phyloP scores from a whole-genome alignment of 2,888 invertebrate genomes.

The Chymomyza caudatula region DNA sequence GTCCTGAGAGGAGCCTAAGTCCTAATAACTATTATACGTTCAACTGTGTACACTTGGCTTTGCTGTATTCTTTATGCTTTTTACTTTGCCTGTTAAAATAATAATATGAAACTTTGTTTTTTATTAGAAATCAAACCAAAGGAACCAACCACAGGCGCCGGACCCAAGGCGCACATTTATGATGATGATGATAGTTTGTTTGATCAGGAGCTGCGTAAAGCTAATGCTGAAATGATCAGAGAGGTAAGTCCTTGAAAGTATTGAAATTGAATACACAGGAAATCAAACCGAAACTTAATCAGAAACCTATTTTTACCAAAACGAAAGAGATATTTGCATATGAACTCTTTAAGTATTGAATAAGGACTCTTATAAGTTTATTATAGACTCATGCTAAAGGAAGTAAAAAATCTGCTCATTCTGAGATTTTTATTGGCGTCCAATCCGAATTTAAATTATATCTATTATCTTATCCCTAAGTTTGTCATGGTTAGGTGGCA shows the following conservation, averaged over 20 bases:
- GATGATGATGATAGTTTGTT: slow-evolving; percentile 57
- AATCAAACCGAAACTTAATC: background rate
- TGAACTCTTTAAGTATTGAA: too few species aligned
- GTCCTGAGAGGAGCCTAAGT: slow-evolving; percentile 43
- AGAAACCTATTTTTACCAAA: too few species aligned
- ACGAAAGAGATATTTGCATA: background rate
- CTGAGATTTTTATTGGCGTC: too few species aligned
- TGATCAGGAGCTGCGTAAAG: slow-evolving; percentile 74
- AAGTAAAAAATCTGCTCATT: too few species aligned
- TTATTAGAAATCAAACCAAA: slow-evolving; percentile 74
- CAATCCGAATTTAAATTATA: too few species aligned
- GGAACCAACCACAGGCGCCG: slow-evolving; percentile 46
- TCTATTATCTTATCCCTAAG: too few species aligned
- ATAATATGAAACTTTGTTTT: slow-evolving; percentile 7
- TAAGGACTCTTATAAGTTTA: too few species aligned
- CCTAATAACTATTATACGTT: slow-evolving; percentile 26
- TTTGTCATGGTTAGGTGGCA: too few species aligned
- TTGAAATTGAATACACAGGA: background rate
- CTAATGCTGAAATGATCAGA: slow-evolving; percentile 76
- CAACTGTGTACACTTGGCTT: background rate
- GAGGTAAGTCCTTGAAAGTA: too few species aligned
- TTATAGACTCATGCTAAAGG: too few species aligned
- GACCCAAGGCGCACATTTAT: slow-evolving; percentile 46
- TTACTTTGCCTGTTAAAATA: background rate
- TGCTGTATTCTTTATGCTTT: background rate